Evolutionary conservation across 2,113 vertebrate genomes (phyloP).

Genomic region (Rhegmatorhina hoffmannsi): DNA sequence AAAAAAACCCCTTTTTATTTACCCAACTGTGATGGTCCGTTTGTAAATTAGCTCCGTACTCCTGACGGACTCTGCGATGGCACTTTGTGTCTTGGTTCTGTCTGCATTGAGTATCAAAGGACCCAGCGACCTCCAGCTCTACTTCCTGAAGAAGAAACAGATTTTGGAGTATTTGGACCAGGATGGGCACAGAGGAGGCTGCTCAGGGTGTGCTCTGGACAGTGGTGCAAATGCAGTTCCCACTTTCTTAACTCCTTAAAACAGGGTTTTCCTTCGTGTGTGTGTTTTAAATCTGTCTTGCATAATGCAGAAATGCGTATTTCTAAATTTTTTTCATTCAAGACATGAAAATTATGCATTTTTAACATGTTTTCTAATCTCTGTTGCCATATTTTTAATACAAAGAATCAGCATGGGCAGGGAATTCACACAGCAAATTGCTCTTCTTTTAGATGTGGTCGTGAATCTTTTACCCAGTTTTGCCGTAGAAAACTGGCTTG

Average conservation of each 20-base stretch:
- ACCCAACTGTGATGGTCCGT: not conserved
- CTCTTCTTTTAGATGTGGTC: not conserved
- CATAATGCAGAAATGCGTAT: not conserved
- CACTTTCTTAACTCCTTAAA: not conserved
- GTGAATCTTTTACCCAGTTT: not conserved
- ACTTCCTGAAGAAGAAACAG: not conserved
- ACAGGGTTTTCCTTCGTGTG: constrained; percentile 10
- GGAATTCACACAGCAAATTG: constrained; percentile 6
- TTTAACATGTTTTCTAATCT: constrained; percentile 65
- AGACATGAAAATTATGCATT: constrained; percentile 42
- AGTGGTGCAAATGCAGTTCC: not conserved
- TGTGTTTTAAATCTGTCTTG: constrained; percentile 34
- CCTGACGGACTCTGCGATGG: not conserved
- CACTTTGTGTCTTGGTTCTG: not conserved
- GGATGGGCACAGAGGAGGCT: not conserved
- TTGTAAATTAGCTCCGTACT: not conserved
- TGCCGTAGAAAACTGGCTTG: not conserved
- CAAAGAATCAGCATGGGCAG: not conserved
- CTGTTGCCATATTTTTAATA: constrained; percentile 68
- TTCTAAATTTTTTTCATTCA: constrained; percentile 47
- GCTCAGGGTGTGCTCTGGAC: not conserved
- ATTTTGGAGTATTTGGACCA: not conserved
- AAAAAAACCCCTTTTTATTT: constrained; percentile 25
- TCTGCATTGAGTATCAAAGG: not conserved
- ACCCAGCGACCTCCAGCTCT: not conserved